A percentile compares a stretch with the other conserved stretches of the same genome.
Conservation (phyloP, 2,888 invertebrate species). For the Aphrophora alni region DNA sequence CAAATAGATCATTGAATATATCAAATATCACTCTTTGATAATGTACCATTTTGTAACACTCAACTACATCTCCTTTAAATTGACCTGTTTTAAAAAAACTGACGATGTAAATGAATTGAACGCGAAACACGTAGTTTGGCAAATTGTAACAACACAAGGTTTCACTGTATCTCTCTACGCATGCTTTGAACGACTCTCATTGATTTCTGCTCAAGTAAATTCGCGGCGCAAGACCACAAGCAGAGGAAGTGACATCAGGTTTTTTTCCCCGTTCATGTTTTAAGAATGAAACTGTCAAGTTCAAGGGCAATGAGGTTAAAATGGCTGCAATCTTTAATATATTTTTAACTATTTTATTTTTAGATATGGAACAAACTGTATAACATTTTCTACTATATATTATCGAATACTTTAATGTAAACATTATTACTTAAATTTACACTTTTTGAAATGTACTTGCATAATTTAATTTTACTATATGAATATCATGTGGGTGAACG, state of each 20-base stretch:
- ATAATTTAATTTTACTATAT: too few species aligned
- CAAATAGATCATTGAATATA: constrained; percentile 10
- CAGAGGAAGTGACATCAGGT: background rate
- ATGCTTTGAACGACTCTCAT: background rate
- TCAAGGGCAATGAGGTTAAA: background rate
- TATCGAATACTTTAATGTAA: too few species aligned
- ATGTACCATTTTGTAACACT: background rate
- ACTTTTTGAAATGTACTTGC: too few species aligned
- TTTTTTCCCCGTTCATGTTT: background rate
- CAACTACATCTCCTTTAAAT: background rate
- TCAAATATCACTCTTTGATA: background rate
- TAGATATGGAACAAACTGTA: background rate
- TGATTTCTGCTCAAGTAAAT: background rate
- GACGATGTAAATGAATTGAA: background rate
- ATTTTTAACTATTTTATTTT: background rate
- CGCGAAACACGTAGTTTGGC: background rate
- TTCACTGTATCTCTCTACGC: background rate
- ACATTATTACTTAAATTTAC: too few species aligned
- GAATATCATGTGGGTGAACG: too few species aligned
- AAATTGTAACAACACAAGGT: background rate
- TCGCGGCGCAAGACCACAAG: constrained; percentile 6
- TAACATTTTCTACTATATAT: background rate
- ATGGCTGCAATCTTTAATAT: background rate
- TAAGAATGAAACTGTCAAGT: background rate
- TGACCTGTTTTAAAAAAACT: background rate